phyloP scores from a whole-genome alignment of 2,888 invertebrate species.

The Mesorhabditis sp. region DNA sequence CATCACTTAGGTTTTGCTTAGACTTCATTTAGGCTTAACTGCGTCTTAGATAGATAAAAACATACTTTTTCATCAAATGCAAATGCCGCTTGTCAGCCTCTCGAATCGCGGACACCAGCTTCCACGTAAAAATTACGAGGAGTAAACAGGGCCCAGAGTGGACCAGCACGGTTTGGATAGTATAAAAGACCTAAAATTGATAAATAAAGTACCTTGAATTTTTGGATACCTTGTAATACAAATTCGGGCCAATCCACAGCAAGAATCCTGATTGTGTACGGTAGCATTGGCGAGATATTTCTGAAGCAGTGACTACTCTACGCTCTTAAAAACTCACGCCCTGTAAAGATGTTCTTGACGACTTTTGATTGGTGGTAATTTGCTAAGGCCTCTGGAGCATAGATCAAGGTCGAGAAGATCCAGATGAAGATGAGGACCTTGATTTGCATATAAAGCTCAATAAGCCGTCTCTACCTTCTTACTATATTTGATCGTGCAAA shows the following conservation, averaged over 20 bases:
- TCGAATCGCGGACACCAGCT: constrained; percentile 79
- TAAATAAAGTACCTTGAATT: background rate
- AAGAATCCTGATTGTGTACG: constrained; percentile 32
- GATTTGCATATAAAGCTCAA: constrained; percentile 10
- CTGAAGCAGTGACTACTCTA: constrained; percentile 24
- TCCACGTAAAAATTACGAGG: constrained; percentile 80
- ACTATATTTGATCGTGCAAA: constrained; percentile 64
- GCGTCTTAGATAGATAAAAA: background rate
- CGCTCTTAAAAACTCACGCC: constrained; percentile 22
- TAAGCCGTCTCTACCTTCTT: constrained; percentile 41
- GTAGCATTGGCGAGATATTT: constrained; percentile 30
- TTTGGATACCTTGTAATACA: constrained; percentile 70
- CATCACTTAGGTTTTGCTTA: too few species aligned
- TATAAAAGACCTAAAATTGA: constrained; percentile 16
- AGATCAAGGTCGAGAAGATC: constrained; percentile 40
- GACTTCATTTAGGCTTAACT: too few species aligned
- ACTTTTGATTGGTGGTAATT: constrained; percentile 37
- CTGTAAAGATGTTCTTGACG: constrained; percentile 36
- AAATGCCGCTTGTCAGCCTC: constrained; percentile 74
- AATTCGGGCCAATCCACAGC: constrained; percentile 63
- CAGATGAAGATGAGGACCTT: constrained; percentile 63
- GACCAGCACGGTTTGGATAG: constrained; percentile 75
- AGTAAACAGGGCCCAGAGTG: constrained; percentile 84
- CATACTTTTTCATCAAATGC: constrained; percentile 36
- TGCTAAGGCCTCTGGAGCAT: constrained; percentile 49